Conservation (phyloP, 1,140 invertebrate genomes). For the Branchinecta lindahli region DNA sequence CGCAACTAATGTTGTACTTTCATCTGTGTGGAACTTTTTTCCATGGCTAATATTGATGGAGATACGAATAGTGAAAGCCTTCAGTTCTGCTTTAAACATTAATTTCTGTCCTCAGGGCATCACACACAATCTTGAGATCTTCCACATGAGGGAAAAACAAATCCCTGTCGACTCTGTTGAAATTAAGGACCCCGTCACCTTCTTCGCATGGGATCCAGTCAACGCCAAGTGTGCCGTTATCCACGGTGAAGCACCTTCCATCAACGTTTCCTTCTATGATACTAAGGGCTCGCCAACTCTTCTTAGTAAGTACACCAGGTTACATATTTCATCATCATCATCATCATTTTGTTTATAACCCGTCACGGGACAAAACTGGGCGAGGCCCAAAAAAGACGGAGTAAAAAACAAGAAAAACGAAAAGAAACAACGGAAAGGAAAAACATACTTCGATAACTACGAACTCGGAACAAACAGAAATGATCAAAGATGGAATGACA, state of each 20-base stretch:
- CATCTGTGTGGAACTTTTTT: no score
- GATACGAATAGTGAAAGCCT: no score
- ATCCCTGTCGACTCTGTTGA: constrained; percentile 95
- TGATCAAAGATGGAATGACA: no score
- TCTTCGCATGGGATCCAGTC: constrained; percentile 96
- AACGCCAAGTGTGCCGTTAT: constrained; percentile 92
- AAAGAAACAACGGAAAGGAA: no score
- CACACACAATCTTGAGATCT: constrained; percentile 98
- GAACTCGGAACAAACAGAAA: no score
- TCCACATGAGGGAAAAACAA: constrained; percentile 94
- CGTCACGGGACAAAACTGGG: constrained; percentile 11
- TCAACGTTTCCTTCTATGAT: constrained; percentile 85
- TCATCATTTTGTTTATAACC: constrained; percentile 6
- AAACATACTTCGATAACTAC: no score
- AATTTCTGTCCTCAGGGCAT: constrained; percentile 51
- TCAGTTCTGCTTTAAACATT: no score
- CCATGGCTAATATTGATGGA: no score
- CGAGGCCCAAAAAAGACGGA: background rate
- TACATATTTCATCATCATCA: background rate
- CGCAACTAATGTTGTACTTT: no score
- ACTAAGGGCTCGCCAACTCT: constrained; percentile 39
- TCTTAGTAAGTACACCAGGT: constrained; percentile 1
- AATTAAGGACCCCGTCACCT: constrained; percentile 78
- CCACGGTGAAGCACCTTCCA: constrained; percentile 74
- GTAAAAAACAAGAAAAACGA: no score